Evolutionary conservation across 2,888 invertebrate genomes (phyloP), one percentile per base, ranked within the genome.

Genomic region (Archaeoteleia sp.): DNA sequence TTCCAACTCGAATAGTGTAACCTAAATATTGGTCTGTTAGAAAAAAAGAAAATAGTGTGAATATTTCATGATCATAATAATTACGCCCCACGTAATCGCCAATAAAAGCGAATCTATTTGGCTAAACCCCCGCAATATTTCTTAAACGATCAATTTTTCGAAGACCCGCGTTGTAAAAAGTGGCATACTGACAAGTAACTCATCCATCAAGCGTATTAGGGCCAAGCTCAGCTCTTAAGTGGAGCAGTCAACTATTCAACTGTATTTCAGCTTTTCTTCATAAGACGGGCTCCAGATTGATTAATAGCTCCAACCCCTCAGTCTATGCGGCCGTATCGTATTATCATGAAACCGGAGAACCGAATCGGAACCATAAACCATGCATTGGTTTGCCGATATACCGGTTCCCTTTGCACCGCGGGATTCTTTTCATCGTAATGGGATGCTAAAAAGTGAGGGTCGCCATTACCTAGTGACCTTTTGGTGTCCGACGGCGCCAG

Each of bases 381-480:
- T 2, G 7, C 8, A 29, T 29, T 29, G 29, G 1, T 7, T 15
- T 23, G 17, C 20, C 20, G n/a, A 27, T 2, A 7, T 10, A 6
- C 13, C 27, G 8, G 9, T 12, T 27, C 10, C 27, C 12, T 29
- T 29, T 8, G 8, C 9, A n/a, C 8, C 5, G 29, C 29, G 29
- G 8, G 7, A 23, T 2, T 20, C 1, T 8, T 20, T 5, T 12
- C 13, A 3, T n/a, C 5, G 42, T 35, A 43, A 49, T 17, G 2
- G 9, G 43, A 60, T 32, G 27, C 30, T n/a, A 17, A 43, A 51
- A 53, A 51, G 46, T 35, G 54, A 65, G 54, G 57, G 42, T 49
- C 71, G 58, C 67, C 70, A 67, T 78, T 73, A 78, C 79, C 79
- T 65, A 78, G 80, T 83, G 81, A 84, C 83, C 82, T 80, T 70